Evolutionary conservation across 1,140 invertebrate genomes (phyloP).

Genomic region (Oncopodura yosiiana): DNA sequence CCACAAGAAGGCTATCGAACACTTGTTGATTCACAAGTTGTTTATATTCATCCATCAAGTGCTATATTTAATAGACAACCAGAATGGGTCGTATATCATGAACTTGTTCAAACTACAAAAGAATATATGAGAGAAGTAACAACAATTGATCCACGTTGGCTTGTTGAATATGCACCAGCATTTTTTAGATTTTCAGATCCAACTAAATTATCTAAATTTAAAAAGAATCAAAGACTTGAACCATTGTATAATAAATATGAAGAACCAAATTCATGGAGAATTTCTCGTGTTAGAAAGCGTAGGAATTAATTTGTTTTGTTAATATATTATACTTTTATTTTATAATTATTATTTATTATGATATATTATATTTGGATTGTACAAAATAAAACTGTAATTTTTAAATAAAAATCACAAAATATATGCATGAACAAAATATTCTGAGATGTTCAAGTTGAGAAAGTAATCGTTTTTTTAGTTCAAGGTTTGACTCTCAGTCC

Average conservation of each 20-base stretch:
- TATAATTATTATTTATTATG: background rate
- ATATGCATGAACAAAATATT: too few species aligned
- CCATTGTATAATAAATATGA: slow-evolving; percentile 99
- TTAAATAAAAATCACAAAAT: too few species aligned
- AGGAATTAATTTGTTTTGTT: too few species aligned
- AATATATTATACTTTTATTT: background rate
- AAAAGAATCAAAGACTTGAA: slow-evolving; percentile 97
- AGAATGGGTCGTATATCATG: slow-evolving; percentile 99
- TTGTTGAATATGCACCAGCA: slow-evolving; percentile 97
- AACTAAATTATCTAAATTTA: slow-evolving; percentile 96
- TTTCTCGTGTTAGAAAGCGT: slow-evolving; percentile 81
- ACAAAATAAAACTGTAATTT: too few species aligned
- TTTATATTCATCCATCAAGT: slow-evolving; percentile 98
- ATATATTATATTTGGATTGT: background rate
- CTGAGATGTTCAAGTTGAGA: too few species aligned
- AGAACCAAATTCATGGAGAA: slow-evolving; percentile 97
- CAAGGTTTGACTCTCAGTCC: too few species aligned
- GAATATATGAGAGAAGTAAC: slow-evolving; percentile 99
- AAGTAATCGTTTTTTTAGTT: too few species aligned
- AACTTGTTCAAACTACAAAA: slow-evolving; percentile 96
- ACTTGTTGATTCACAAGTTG: slow-evolving; percentile 92
- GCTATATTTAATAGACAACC: slow-evolving; percentile 96
- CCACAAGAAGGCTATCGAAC: slow-evolving; percentile 98
- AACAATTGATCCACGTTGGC: slow-evolving; percentile 97
- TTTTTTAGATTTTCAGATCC: slow-evolving; percentile 99